Evolutionary conservation across 2,113 vertebrate species (phyloP).

Genomic region (Cyprinodon variegatus): DNA sequence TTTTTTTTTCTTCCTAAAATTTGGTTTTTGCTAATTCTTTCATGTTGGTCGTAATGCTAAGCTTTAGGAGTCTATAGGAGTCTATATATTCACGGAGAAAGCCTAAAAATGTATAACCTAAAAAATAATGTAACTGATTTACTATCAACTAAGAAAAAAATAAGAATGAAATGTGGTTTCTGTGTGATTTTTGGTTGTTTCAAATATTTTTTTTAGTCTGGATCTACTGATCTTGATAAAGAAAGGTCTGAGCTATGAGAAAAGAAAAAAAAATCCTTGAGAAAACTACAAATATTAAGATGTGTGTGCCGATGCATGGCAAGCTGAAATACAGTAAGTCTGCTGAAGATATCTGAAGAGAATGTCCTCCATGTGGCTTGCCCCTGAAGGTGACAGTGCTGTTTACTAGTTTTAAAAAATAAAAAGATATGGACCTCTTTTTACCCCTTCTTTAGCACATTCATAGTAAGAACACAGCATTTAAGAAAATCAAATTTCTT

Average conservation of each 20-base stretch:
- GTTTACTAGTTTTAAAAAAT: not conserved
- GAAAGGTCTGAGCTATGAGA: conserved; percentile 63
- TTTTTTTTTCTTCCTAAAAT: conserved; percentile 44
- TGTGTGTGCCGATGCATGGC: conserved; percentile 52
- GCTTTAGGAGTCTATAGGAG: conserved; percentile 84
- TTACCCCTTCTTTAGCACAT: conserved; percentile 11
- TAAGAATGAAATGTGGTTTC: conserved; percentile 83
- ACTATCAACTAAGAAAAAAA: conserved; percentile 75
- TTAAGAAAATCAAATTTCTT: conserved; percentile 14
- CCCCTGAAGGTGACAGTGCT: conserved; percentile 29
- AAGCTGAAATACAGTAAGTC: conserved; percentile 35
- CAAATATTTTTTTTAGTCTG: conserved; percentile 77
- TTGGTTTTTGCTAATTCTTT: conserved; percentile 68
- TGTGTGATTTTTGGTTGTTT: conserved; percentile 75
- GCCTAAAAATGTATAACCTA: conserved; percentile 85
- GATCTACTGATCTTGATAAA: conserved; percentile 71
- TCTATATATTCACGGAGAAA: conserved; percentile 85
- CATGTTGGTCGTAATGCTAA: conserved; percentile 84
- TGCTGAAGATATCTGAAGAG: conserved; percentile 26
- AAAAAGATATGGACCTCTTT: conserved; percentile 1
- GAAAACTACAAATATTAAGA: conserved; percentile 31
- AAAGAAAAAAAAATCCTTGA: conserved; percentile 64
- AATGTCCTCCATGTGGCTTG: conserved; percentile 35
- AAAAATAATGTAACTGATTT: conserved; percentile 80
- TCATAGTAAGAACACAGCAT: conserved; percentile 19